Conservation (phyloP, 2,888 invertebrate species). For the Gryllus longicercus region DNA sequence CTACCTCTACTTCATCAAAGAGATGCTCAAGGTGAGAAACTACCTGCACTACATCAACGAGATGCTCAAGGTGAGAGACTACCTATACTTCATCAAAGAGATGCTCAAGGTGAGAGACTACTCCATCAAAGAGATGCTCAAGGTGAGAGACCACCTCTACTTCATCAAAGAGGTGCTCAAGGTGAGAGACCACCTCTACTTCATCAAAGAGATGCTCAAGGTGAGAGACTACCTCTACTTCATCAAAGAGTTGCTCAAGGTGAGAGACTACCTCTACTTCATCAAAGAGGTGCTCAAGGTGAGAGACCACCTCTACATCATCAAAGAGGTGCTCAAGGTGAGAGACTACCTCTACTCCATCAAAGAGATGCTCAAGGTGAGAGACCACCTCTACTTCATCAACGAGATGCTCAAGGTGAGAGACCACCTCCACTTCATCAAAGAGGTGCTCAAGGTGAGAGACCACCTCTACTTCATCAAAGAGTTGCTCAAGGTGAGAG, state of each 20-base stretch:
- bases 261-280: neutral
- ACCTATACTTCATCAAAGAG: neutral
- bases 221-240: conserved; percentile 51
- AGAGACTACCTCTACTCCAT: neutral
- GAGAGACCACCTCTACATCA: neutral
- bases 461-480: no score
- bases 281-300: conserved; percentile 20
- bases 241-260: conserved; percentile 10
- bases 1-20: neutral
- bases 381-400: conserved; percentile 45
- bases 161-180: neutral
- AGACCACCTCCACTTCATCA: neutral
- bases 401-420: conserved; percentile 6
- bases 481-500: neutral
- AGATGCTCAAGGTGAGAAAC: conserved; percentile 54
- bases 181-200: neutral
- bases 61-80: neutral
- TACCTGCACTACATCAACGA: conserved; percentile 36
- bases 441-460: conserved; percentile 21
- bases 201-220: conserved; percentile 43
- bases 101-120: no score
- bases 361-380: conserved; percentile 49
- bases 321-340: neutral
- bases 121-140: neutral
- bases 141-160: neutral